These are phyloP conservation scores for Scrobipalpa costella DNA, from an alignment of 2,888 invertebrate genomes.

Conservation along the genomic window DNA sequence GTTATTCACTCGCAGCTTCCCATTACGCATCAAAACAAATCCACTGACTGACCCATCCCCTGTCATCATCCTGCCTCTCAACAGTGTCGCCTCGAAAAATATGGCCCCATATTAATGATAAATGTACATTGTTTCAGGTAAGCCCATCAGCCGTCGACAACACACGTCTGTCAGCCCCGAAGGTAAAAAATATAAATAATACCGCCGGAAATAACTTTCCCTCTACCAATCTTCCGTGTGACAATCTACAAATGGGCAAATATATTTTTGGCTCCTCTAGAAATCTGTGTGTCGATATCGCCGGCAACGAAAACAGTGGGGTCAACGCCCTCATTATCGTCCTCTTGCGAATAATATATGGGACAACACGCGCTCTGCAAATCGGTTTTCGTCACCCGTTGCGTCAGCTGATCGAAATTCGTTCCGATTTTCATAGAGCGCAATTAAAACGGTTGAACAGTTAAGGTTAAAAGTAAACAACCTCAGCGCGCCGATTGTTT, in stretches of 20 bases:
- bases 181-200: constrained; percentile 33
- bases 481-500: constrained; percentile 30
- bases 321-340: constrained; percentile 71
- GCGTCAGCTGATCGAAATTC: constrained; percentile 44
- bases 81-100: constrained; percentile 1
- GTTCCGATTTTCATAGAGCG: constrained; percentile 31
- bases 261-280: constrained; percentile 48
- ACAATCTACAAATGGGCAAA: constrained; percentile 44
- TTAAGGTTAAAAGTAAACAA: constrained; percentile 50
- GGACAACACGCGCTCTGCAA: constrained; percentile 61
- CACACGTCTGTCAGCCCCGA: constrained; percentile 25
- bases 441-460: constrained; percentile 31
- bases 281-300: constrained; percentile 39
- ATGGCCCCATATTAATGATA: constrained; percentile 26
- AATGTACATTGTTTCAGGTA: constrained; percentile 48
- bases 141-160: constrained; percentile 30
- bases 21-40: constrained; percentile 14
- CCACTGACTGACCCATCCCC: constrained; percentile 12
- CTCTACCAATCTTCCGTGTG: constrained; percentile 39
- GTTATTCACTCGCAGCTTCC: background rate
- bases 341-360: constrained; percentile 73
- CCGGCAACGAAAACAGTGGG: constrained; percentile 56
- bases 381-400: constrained; percentile 54
- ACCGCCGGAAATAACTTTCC: constrained; percentile 39
- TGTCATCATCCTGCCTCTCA: constrained; percentile 8